Percentiles rank a stretch among this genome's conserved stretches.
These are phyloP conservation scores for Philonicus albiceps DNA, from an alignment of 2,888 invertebrate species.

Conservation along the genomic window DNA sequence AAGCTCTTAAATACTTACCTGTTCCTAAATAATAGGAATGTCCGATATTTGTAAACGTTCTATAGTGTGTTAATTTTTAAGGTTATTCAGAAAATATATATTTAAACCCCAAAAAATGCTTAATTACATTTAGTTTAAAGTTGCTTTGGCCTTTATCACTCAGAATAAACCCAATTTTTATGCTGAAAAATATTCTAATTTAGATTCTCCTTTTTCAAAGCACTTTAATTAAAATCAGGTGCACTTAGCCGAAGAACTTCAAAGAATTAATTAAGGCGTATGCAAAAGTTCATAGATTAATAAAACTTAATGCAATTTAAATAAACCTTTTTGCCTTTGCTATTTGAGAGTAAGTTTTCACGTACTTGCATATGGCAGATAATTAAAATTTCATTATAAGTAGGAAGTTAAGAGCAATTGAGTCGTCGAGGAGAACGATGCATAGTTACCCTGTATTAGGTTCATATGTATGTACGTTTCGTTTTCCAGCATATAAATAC, in stretches of 20 bases:
- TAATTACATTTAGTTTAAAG: neutral
- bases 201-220: neutral
- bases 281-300: neutral
- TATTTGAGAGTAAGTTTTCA: neutral
- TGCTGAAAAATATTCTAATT: neutral
- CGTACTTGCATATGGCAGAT: slow-evolving; percentile 11
- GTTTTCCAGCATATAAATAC: neutral
- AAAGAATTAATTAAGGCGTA: neutral
- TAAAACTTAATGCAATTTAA: slow-evolving; percentile 4
- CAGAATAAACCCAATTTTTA: neutral
- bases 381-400: slow-evolving; percentile 33
- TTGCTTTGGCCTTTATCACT: neutral
- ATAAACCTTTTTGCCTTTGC: neutral
- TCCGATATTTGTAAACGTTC: too few species aligned
- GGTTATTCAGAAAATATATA: too few species aligned
- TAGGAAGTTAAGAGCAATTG: neutral
- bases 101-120: neutral
- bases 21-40: too few species aligned
- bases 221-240: neutral
- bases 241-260: neutral
- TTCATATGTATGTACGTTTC: neutral
- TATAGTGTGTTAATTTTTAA: too few species aligned
- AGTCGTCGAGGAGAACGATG: neutral
- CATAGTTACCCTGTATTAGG: neutral
- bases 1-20: too few species aligned